These are phyloP conservation scores for Camponotus fellah DNA, from an alignment of 2,888 invertebrate species.

Conservation along the genomic window DNA sequence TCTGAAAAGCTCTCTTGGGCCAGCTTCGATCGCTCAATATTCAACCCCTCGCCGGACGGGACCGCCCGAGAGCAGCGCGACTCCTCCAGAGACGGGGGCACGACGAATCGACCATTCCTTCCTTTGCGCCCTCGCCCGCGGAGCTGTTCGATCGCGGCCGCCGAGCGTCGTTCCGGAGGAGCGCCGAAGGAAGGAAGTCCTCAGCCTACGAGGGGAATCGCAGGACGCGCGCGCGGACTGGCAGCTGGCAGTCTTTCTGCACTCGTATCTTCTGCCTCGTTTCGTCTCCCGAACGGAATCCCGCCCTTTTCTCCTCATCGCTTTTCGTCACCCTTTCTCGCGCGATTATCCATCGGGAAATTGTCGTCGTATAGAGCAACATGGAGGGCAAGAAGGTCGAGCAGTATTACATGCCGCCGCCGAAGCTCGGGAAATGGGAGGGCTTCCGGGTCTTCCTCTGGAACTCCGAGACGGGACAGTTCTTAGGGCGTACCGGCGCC, in stretches of 20 bases:
- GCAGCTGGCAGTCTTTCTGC: not conserved
- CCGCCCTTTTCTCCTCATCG: not conserved
- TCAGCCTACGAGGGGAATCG: constrained; percentile 16
- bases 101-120: constrained; percentile 80
- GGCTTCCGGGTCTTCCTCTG: constrained; percentile 94
- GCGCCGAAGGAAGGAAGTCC: constrained; percentile 61
- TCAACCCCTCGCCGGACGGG: constrained; percentile 83
- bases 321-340: not conserved
- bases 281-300: not conserved
- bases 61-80: constrained; percentile 70
- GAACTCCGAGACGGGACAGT: constrained; percentile 96
- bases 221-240: constrained; percentile 31
- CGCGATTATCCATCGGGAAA: not conserved
- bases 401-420: constrained; percentile 93
- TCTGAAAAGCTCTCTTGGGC: constrained; percentile 75
- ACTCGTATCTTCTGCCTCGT: not conserved
- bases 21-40: constrained; percentile 85
- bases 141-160: constrained; percentile 79
- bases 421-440: constrained; percentile 94
- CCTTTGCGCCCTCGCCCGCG: constrained; percentile 82
- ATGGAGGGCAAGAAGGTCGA: constrained; percentile 94
- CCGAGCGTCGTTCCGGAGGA: constrained; percentile 57
- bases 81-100: constrained; percentile 75
- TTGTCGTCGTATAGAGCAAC: constrained; percentile 25
- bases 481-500: constrained; percentile 95